Percentiles rank a stretch among this genome's conserved stretches.
Conservation (phyloP, 2,113 vertebrate species). For the Dipodomys spectabilis region DNA sequence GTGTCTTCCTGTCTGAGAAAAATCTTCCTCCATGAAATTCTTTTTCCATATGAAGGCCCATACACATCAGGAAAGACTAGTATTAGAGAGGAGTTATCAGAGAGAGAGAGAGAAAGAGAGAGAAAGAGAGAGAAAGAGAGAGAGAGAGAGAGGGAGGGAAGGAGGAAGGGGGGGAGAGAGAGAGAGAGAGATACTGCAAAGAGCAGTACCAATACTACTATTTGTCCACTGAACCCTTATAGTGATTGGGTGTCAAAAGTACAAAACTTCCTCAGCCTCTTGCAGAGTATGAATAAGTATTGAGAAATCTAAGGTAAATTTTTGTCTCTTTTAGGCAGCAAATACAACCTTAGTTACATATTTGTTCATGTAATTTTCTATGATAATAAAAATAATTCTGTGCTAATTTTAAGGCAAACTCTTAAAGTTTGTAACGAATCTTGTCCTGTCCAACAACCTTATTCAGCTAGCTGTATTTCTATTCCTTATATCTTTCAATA, state of each 20-base stretch:
- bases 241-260: not conserved
- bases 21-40: not conserved
- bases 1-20: not conserved
- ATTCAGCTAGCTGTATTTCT: not conserved
- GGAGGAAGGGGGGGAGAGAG: not conserved
- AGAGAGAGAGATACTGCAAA: not conserved
- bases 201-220: not conserved
- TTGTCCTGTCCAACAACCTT: not conserved
- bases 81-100: not conserved
- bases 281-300: not conserved
- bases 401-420: not conserved
- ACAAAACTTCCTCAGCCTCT: not conserved
- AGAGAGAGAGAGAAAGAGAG: too few relatives aligned
- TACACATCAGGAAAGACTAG: too few relatives aligned
- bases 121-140: not conserved
- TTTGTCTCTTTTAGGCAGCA: not conserved
- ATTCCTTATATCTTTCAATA: not conserved
- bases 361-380: not conserved
- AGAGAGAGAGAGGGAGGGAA: not conserved
- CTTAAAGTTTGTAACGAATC: not conserved
- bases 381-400: not conserved
- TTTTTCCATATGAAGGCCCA: not conserved
- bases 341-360: not conserved
- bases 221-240: not conserved
- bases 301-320: not conserved